These are phyloP conservation scores for Brachylomia viminalis DNA, from an alignment of 2,888 invertebrate species.

Conservation along the genomic window DNA sequence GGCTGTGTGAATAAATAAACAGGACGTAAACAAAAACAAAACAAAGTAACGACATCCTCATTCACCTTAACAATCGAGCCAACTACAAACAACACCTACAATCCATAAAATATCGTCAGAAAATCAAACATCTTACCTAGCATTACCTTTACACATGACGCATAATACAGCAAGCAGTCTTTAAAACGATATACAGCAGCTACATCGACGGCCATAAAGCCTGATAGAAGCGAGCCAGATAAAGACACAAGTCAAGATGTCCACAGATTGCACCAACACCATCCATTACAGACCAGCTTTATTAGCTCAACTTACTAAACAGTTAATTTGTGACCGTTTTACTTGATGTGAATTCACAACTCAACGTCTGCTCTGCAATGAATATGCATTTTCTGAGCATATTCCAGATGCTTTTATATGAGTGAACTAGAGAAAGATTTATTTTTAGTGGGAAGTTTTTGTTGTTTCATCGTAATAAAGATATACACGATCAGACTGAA, in stretches of 20 bases:
- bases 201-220: conserved; percentile 30
- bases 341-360: conserved; percentile 56
- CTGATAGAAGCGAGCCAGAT: conserved; percentile 48
- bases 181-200: conserved; percentile 40
- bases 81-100: not conserved
- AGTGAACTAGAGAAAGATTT: conserved; percentile 13
- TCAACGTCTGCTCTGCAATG: conserved; percentile 48
- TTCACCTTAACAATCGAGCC: not conserved
- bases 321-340: conserved; percentile 66
- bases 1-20: not conserved
- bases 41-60: not conserved
- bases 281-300: conserved; percentile 64
- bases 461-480: conserved; percentile 21
- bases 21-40: not conserved
- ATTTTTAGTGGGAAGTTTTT: conserved; percentile 20
- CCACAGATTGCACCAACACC: conserved; percentile 57
- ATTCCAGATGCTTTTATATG: conserved; percentile 26
- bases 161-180: conserved; percentile 17
- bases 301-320: conserved; percentile 63
- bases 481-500: not conserved
- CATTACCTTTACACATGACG: not conserved
- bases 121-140: conserved; percentile 11
- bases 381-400: conserved; percentile 61
- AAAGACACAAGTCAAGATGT: conserved; percentile 56
- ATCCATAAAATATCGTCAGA: not conserved